Conservation (phyloP, 2,797 vertebrate species). For the Antennarius maculatus region DNA sequence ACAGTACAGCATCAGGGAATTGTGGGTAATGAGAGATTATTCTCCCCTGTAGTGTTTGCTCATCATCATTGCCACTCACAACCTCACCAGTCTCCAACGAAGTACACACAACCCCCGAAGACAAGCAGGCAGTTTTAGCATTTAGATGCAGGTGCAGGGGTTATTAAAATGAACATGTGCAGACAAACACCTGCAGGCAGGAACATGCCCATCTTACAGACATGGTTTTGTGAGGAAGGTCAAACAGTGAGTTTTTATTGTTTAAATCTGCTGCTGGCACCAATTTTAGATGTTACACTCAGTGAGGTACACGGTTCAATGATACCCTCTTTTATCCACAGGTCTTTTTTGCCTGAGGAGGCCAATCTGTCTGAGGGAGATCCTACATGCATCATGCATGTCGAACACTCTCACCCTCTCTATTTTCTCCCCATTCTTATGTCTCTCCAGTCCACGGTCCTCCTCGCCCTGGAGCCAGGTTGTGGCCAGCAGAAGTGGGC, state of each 20-base stretch:
- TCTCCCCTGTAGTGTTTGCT: slow-evolving; percentile 79
- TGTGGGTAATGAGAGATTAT: slow-evolving; percentile 83
- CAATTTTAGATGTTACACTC: slow-evolving; percentile 64
- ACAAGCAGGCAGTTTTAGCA: slow-evolving; percentile 37
- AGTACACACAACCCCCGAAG: slow-evolving; percentile 10
- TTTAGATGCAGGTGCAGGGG: slow-evolving; percentile 46
- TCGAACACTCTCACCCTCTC: slow-evolving; percentile 41
- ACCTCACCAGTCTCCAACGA: slow-evolving; percentile 40
- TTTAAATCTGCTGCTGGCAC: slow-evolving; percentile 73
- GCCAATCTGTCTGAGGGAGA: slow-evolving; percentile 72
- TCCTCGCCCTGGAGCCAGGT: slow-evolving; percentile 76
- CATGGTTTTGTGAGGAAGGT: slow-evolving; percentile 59
- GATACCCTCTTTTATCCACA: slow-evolving; percentile 71
- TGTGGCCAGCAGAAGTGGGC: slow-evolving; percentile 79
- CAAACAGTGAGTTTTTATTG: slow-evolving; percentile 65
- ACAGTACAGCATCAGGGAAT: slow-evolving; percentile 69
- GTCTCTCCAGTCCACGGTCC: slow-evolving; percentile 45
- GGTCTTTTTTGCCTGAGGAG: slow-evolving; percentile 74
- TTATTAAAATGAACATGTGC: slow-evolving; percentile 11
- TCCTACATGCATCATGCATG: slow-evolving; percentile 59
- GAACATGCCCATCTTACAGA: slow-evolving; percentile 13
- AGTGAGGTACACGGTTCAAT: slow-evolving; percentile 53
- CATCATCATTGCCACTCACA: slow-evolving; percentile 64
- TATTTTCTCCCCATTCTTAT: slow-evolving; percentile 18
- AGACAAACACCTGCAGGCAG: slow-evolving; percentile 2